phyloP scores from a whole-genome alignment of 2,797 vertebrate species.

The Kryptopterus vitreolus region DNA sequence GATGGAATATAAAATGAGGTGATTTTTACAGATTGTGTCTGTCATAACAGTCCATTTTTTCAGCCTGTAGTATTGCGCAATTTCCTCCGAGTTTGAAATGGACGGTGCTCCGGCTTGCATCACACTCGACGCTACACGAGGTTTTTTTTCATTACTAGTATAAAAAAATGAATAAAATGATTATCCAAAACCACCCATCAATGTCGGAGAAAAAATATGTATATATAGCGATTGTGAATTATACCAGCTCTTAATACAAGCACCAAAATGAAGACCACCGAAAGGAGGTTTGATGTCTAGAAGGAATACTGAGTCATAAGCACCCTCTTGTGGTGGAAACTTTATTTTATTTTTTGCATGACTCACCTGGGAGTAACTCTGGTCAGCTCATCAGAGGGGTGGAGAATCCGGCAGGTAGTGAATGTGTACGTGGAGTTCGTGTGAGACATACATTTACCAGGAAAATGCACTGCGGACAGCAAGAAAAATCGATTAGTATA shows the following conservation, averaged over 20 bases:
- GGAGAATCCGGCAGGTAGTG: slow-evolving; percentile 97
- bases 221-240: not conserved
- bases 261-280: not conserved
- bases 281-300: not conserved
- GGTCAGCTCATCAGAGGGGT: slow-evolving; percentile 94
- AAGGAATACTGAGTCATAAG: not conserved
- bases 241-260: not conserved
- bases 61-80: not conserved
- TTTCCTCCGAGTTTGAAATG: not conserved
- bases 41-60: not conserved
- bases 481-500: slow-evolving; percentile 38
- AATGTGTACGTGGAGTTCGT: slow-evolving; percentile 98
- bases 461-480: slow-evolving; percentile 82
- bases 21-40: not conserved
- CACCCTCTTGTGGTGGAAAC: slow-evolving; percentile 23
- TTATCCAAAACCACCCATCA: not conserved
- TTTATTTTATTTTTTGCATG: not conserved
- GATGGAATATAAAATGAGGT: not conserved
- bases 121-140: not conserved
- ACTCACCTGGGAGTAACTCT: slow-evolving; percentile 90
- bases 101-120: too few species aligned
- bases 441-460: slow-evolving; percentile 96
- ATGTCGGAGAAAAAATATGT: not conserved
- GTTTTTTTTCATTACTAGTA: not conserved
- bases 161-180: not conserved